A percentile compares a stretch with the other conserved stretches of the same genome.
Conservation (phyloP, 2,888 invertebrate genomes). For the Plemyria rubiginata region DNA sequence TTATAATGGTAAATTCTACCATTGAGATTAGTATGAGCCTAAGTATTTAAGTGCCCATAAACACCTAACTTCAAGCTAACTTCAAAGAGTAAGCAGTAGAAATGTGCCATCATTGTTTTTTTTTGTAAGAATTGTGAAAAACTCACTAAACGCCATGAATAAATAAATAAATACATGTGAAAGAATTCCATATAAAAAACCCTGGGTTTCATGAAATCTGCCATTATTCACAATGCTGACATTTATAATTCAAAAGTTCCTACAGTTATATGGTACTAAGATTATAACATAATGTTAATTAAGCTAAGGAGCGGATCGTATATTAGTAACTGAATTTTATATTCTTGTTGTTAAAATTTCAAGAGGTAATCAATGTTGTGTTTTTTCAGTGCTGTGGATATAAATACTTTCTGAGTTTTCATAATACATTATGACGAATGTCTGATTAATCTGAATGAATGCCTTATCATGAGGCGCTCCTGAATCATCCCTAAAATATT, state of each 20-base stretch:
- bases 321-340: too few relatives aligned
- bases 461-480: slow-evolving; percentile 5
- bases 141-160: too few relatives aligned
- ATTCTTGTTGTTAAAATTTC: too few relatives aligned
- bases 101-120: too few relatives aligned
- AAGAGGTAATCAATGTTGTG: too few relatives aligned
- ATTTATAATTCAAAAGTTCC: slow-evolving; percentile 40
- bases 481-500: slow-evolving; percentile 25
- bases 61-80: too few relatives aligned
- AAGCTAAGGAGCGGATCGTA: not conserved
- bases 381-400: not conserved
- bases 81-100: too few relatives aligned
- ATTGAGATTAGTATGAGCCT: slow-evolving; percentile 19
- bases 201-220: slow-evolving; percentile 33
- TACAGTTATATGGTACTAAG: not conserved
- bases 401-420: not conserved
- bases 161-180: slow-evolving; percentile 34
- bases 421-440: slow-evolving; percentile 13
- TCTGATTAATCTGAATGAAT: too few relatives aligned
- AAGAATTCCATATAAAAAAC: slow-evolving; percentile 38
- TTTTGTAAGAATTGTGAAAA: too few relatives aligned
- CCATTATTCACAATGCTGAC: slow-evolving; percentile 34
- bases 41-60: slow-evolving; percentile 26
- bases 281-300: too few relatives aligned
- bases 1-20: slow-evolving; percentile 34